These are phyloP conservation scores for Gonioctena quinquepunctata DNA, from an alignment of 1,140 invertebrate species.

Conservation along the genomic window DNA sequence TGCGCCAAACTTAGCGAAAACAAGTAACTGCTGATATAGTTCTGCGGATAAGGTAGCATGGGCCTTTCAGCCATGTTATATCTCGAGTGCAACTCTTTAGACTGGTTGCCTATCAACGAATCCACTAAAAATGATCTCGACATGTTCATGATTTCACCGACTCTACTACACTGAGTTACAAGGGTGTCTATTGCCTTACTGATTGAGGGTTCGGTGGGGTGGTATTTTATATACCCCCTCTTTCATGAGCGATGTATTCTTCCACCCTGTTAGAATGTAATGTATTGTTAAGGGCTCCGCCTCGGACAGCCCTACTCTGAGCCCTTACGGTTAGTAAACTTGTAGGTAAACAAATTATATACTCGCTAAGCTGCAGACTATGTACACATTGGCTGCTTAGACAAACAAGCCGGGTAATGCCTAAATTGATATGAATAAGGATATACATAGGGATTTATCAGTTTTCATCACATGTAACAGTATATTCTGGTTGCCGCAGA, in stretches of 20 bases:
- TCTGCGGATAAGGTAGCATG: conserved; percentile 63
- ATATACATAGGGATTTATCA: background rate
- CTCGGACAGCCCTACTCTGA: conserved; percentile 31
- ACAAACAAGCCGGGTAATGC: conserved; percentile 15
- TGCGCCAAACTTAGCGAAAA: conserved; percentile 65
- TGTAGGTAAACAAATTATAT: conserved; percentile 37
- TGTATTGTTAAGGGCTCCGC: conserved; percentile 36
- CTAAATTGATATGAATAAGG: background rate
- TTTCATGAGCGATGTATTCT: conserved; percentile 1
- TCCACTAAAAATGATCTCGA: conserved; percentile 77
- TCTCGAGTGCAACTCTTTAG: conserved; percentile 58
- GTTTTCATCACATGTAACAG: too few species aligned
- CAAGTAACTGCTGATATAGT: conserved; percentile 65
- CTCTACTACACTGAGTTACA: background rate
- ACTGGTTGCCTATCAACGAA: conserved; percentile 69
- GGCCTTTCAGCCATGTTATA: conserved; percentile 46
- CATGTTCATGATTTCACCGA: conserved; percentile 58
- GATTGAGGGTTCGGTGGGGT: conserved; percentile 19
- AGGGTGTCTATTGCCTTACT: conserved; percentile 34
- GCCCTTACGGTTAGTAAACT: conserved; percentile 16
- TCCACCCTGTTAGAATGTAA: conserved; percentile 3
- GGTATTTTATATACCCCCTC: conserved; percentile 39
- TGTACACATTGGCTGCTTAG: conserved; percentile 31
- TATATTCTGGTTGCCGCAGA: too few species aligned
- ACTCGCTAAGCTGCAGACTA: conserved; percentile 31